These are phyloP conservation scores for Zaprionus gabonicus DNA, from an alignment of 1,140 invertebrate species.

Conservation along the genomic window DNA sequence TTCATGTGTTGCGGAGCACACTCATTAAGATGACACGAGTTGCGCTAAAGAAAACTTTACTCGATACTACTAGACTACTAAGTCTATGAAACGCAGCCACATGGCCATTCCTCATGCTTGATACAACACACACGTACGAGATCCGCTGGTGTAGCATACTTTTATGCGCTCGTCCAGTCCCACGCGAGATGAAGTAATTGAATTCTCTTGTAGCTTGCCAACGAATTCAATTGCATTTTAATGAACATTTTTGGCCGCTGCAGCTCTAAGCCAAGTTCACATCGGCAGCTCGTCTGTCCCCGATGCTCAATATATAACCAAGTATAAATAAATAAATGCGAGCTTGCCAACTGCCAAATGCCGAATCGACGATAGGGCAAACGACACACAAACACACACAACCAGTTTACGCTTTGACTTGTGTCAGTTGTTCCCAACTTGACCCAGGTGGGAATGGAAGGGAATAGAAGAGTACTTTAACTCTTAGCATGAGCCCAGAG, in stretches of 20 bases:
- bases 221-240: slow-evolving; percentile 37
- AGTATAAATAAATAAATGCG: slow-evolving; percentile 16
- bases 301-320: slow-evolving; percentile 7
- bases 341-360: slow-evolving; percentile 9
- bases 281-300: neutral
- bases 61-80: slow-evolving; percentile 5
- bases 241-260: slow-evolving; percentile 27
- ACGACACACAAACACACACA: neutral
- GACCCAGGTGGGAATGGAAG: neutral
- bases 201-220: slow-evolving; percentile 34
- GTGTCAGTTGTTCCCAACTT: neutral
- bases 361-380: neutral
- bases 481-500: too few relatives aligned
- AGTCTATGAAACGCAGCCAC: slow-evolving; percentile 5
- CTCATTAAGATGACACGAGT: slow-evolving; percentile 21
- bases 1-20: slow-evolving; percentile 6
- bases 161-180: slow-evolving; percentile 13
- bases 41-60: slow-evolving; percentile 5
- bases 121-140: slow-evolving; percentile 6
- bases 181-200: slow-evolving; percentile 31
- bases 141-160: slow-evolving; percentile 15
- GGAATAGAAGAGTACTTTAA: neutral
- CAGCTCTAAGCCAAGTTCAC: slow-evolving; percentile 12
- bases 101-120: slow-evolving; percentile 10
- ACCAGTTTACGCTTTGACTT: neutral